Conservation (phyloP, 2,113 vertebrate genomes). For the Suncus etruscus region DNA sequence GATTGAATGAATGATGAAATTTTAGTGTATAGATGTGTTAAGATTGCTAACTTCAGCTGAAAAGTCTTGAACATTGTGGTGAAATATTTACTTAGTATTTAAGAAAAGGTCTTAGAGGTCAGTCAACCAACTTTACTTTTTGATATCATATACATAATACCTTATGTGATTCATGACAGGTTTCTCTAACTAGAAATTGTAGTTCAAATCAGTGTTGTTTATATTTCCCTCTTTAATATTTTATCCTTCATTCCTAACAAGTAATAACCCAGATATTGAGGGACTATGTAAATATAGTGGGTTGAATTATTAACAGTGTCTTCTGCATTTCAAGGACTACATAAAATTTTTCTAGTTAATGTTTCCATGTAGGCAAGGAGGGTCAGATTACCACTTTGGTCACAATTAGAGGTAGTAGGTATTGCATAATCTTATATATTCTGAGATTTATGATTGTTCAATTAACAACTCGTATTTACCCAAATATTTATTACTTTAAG, state of each 20-base stretch:
- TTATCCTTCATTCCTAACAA: conserved; percentile 77
- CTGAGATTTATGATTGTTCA: background rate
- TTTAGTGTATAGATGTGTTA: background rate
- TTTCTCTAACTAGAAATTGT: conserved; percentile 67
- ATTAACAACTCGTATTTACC: conserved; percentile 21
- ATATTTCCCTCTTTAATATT: conserved; percentile 81
- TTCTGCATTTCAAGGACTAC: conserved; percentile 55
- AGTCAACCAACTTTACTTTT: conserved; percentile 58
- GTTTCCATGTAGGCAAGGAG: conserved; percentile 7
- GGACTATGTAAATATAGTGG: conserved; percentile 72
- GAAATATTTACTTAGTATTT: conserved; percentile 67
- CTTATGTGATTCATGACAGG: conserved; percentile 38
- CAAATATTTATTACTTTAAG: background rate
- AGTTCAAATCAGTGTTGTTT: conserved; percentile 71
- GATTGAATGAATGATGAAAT: conserved; percentile 37
- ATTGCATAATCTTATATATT: background rate
- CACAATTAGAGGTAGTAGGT: conserved; percentile 2
- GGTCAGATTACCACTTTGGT: background rate
- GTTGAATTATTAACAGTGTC: conserved; percentile 78
- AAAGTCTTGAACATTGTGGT: conserved; percentile 43
- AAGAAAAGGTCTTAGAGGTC: conserved; percentile 44
- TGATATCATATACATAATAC: conserved; percentile 57
- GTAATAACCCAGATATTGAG: conserved; percentile 53
- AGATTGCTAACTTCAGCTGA: conserved; percentile 27
- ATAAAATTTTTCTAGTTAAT: conserved; percentile 49